A percentile compares a stretch with the other conserved stretches of the same genome.
phyloP scores from a whole-genome alignment of 2,113 vertebrate species.

The Salvelinus namaycush region DNA sequence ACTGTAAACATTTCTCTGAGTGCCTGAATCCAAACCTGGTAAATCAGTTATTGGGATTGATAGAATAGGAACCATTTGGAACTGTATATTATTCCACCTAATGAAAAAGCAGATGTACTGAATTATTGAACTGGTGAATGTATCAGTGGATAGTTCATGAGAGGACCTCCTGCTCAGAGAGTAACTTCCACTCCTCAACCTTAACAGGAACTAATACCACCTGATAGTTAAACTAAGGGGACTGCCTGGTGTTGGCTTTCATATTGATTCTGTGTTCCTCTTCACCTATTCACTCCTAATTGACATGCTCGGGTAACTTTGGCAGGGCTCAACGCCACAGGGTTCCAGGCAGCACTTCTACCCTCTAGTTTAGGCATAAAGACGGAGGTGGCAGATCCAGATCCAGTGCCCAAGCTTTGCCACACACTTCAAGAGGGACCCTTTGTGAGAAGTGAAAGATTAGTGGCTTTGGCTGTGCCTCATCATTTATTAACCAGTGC shows the following conservation, averaged over 20 bases:
- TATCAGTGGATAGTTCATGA: not conserved
- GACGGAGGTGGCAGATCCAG: conserved; percentile 27
- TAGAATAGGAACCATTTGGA: not conserved
- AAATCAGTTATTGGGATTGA: no score
- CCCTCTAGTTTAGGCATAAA: conserved; percentile 24
- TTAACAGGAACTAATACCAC: conserved; percentile 49
- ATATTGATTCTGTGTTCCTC: conserved; percentile 6
- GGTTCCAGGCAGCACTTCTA: conserved; percentile 21
- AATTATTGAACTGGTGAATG: not conserved
- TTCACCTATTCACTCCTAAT: conserved; percentile 2
- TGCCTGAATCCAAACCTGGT: not conserved
- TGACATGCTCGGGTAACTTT: conserved; percentile 35
- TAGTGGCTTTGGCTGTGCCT: conserved; percentile 28
- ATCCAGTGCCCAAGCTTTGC: conserved; percentile 32
- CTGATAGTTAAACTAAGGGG: no score
- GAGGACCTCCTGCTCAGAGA: not conserved
- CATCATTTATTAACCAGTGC: conserved; percentile 59
- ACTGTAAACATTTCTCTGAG: not conserved
- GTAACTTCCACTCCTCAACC: conserved; percentile 37
- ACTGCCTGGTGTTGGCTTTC: conserved; percentile 18
- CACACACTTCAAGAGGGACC: conserved; percentile 37
- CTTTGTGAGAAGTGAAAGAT: conserved; percentile 55
- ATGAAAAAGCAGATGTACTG: not conserved
- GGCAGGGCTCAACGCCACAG: conserved; percentile 10
- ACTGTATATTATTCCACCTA: not conserved